Evolutionary conservation across 2,888 invertebrate species (phyloP).

Genomic region (Corythucha ciliata): DNA sequence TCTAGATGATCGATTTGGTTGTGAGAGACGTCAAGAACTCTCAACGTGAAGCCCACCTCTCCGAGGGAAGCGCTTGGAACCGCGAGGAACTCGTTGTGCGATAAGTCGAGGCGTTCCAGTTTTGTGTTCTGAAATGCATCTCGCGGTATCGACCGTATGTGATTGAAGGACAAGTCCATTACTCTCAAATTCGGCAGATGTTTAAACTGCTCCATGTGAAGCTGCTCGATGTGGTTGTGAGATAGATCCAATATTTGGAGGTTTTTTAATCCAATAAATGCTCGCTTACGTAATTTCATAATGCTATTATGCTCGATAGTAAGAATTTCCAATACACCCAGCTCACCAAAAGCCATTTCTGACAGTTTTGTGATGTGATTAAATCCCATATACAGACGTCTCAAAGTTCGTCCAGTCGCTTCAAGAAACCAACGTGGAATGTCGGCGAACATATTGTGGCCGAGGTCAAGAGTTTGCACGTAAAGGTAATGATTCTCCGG

Average conservation of each 20-base stretch:
- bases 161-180: conserved; percentile 62
- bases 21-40: conserved; percentile 65
- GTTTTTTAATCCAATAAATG: conserved; percentile 63
- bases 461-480: conserved; percentile 60
- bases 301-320: conserved; percentile 67
- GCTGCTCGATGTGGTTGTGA: conserved; percentile 61
- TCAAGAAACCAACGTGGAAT: conserved; percentile 56
- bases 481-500: conserved; percentile 41
- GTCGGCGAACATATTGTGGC: conserved; percentile 56
- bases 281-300: conserved; percentile 59
- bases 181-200: conserved; percentile 64
- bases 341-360: conserved; percentile 63
- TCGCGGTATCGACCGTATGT: conserved; percentile 60
- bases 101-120: conserved; percentile 69
- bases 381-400: conserved; percentile 60
- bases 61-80: conserved; percentile 69
- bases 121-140: conserved; percentile 72
- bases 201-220: conserved; percentile 71
- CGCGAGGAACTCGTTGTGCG: conserved; percentile 63
- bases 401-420: conserved; percentile 53
- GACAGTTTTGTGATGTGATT: conserved; percentile 63
- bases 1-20: conserved; percentile 80
- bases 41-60: conserved; percentile 67
- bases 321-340: conserved; percentile 60
- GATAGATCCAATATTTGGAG: conserved; percentile 72